Evolutionary conservation across 2,113 vertebrate genomes (phyloP).

Genomic region (Pao palembangensis): DNA sequence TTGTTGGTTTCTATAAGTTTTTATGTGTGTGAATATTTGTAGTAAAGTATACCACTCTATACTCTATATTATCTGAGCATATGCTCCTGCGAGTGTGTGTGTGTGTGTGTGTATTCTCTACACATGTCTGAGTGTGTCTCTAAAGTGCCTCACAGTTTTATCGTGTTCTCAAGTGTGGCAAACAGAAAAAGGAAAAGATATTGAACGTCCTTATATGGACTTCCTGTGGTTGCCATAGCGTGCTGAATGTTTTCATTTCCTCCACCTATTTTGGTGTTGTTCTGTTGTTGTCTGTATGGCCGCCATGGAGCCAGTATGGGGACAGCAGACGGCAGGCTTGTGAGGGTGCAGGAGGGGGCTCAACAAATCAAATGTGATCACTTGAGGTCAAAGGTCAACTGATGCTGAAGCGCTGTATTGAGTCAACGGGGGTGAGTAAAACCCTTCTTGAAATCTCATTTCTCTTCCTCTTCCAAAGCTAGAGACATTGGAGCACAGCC

Average conservation of each 20-base stretch:
- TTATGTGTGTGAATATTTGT: conserved; percentile 75
- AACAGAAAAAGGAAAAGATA: conserved; percentile 22
- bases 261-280: conserved; percentile 50
- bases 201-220: conserved; percentile 29
- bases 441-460: conserved; percentile 55
- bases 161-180: conserved; percentile 83
- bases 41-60: conserved; percentile 60
- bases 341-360: conserved; percentile 25
- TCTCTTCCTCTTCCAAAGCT: conserved; percentile 69
- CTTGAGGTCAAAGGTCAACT: conserved; percentile 52
- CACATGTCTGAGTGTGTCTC: conserved; percentile 85
- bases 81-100: conserved; percentile 46
- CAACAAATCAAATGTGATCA: conserved; percentile 31
- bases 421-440: conserved; percentile 41
- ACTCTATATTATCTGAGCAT: conserved; percentile 59
- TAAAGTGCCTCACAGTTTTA: conserved; percentile 99
- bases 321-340: conserved; percentile 51
- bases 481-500: conserved; percentile 64
- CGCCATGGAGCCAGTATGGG: conserved; percentile 57
- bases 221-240: conserved; percentile 31
- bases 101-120: conserved; percentile 46
- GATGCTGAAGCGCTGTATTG: conserved; percentile 68
- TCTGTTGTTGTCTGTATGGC: conserved; percentile 64
- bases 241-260: conserved; percentile 62
- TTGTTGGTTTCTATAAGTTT: conserved; percentile 61